A percentile compares a stretch with the other conserved stretches of the same genome.
Evolutionary conservation across 2,888 invertebrate species (phyloP).

Genomic region (Tortrix viridana): DNA sequence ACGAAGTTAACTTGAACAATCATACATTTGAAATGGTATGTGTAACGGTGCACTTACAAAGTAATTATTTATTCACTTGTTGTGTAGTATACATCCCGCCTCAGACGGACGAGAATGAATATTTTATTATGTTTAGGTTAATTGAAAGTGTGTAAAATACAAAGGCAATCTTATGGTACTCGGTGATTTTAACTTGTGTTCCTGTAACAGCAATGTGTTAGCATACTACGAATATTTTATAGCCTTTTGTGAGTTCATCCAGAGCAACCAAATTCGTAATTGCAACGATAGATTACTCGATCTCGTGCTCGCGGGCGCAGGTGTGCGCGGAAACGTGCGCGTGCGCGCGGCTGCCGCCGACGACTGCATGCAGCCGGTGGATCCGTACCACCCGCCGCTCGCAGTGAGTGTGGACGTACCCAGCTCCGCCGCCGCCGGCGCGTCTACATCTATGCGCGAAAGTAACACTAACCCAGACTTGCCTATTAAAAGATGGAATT

Average conservation of each 20-base stretch:
- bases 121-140: not conserved
- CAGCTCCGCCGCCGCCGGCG: not conserved
- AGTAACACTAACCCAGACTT: not conserved
- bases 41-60: not conserved
- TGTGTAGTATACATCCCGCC: constrained; percentile 18
- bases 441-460: not conserved
- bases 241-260: constrained; percentile 19
- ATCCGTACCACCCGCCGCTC: constrained; percentile 9
- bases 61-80: constrained; percentile 6
- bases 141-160: constrained; percentile 19
- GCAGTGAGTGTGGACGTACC: constrained; percentile 3
- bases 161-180: constrained; percentile 20
- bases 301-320: constrained; percentile 15
- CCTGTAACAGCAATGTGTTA: constrained; percentile 10
- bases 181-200: constrained; percentile 36
- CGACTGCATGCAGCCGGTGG: not conserved
- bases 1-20: constrained; percentile 8
- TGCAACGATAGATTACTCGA: constrained; percentile 27
- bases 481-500: not conserved
- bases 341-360: not conserved
- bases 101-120: constrained; percentile 2
- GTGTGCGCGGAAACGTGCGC: not conserved
- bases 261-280: constrained; percentile 24
- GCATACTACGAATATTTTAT: constrained; percentile 36
- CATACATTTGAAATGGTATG: constrained; percentile 13